Base-by-base conservation (phyloP, 2,888 invertebrate genomes). In the Penaeus monodon region DNA sequence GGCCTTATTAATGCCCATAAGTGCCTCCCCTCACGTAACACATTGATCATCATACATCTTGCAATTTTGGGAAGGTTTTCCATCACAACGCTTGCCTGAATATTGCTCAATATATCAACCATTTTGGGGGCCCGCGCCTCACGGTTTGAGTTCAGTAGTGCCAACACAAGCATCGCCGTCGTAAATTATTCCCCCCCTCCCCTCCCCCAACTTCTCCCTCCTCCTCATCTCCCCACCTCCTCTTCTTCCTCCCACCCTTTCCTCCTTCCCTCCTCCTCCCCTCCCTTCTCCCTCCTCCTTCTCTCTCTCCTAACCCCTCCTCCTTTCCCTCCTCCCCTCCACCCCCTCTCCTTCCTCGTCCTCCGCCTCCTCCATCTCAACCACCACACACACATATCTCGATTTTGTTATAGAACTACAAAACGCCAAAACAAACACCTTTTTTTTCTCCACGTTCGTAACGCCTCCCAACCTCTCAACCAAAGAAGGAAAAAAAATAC, bases 1-100 rank as follows among this genome's bases (percentile, higher is more conserved):
- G 85, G 85, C 85, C 85, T 86, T 86, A 86, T 86, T 86, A 86
- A 86, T 86, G 85, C 85, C 85, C 81, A 86, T 86, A 86, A 86
- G 81, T 81, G 85, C 85, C 85, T 65, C 79, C 64, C 76, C 85
- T 86, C 85, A 86, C 85, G 85, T 86, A 86, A 81, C 85, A 76
- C 85, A 86, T 86, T 86, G 85, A 86, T 86, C 85, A 86, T 81
- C 85, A 86, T 86, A 68, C 85, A 86, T 86, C 85, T 86, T 78
- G 85, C 85, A 86, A 86, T 86, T 86, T 86, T 86, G 85, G 85
- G 74, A 81, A 86, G 85, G 85, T 86, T 86, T 86, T 86, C 85
- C 85, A 86, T 86, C 85, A 86, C 85, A 86, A 74, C 85, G 85
- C 85, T 86, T 86, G 81, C 85, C 85, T 86, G 85, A 86, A 86